Base-by-base conservation (phyloP, 2,113 vertebrate species). In the Sinocyclocheilus maitianheensis region DNA sequence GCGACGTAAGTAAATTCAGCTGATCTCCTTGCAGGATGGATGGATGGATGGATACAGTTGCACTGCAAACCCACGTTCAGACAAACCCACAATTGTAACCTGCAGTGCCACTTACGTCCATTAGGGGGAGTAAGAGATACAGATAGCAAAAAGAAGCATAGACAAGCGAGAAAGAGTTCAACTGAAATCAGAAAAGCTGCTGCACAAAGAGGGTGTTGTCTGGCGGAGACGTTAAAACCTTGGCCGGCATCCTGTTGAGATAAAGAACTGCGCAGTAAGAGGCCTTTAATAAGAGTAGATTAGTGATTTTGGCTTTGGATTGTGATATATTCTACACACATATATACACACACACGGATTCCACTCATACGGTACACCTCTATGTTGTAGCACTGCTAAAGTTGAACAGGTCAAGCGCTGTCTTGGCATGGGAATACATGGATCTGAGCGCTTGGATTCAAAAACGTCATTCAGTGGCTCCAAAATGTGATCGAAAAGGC, bases 241-340 rank as follows among this genome's bases (percentile, higher is more conserved):
- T 51, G 72, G 75, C 72, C 55, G 69, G 71, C 40, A 43, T 86
- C 85, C 77, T 80, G 77, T 58, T 40, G 81, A 75, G 83, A 85
- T 72, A 83, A 40, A 71, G 77, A 63, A 86, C 77, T 24, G 81
- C 65, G 77, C 63, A 16, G 62, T 30, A 12, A 81, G 84, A 87
- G 79, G 78, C 83, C 72, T 89, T 89, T 87, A 87, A 87, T 85
- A 89, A 87, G 82, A 87, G 65, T 77, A 89, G 88, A 89, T 89
- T 89, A 89, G 83, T 76, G 69, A 55, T 79, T 24, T 85, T 85
- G 86, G 83, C 78, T 65, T 82, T 85, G 74, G 74, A 69, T 77
- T 80, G 48, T 55, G 75, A 77, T 53, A 20, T 51, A 77, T 43
- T 77, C 46, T 72, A 55, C 40, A 63, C 74, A 77, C 14, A 69